Evolutionary conservation across 2,113 vertebrate genomes (phyloP).

Genomic region (Larimichthys crocea): DNA sequence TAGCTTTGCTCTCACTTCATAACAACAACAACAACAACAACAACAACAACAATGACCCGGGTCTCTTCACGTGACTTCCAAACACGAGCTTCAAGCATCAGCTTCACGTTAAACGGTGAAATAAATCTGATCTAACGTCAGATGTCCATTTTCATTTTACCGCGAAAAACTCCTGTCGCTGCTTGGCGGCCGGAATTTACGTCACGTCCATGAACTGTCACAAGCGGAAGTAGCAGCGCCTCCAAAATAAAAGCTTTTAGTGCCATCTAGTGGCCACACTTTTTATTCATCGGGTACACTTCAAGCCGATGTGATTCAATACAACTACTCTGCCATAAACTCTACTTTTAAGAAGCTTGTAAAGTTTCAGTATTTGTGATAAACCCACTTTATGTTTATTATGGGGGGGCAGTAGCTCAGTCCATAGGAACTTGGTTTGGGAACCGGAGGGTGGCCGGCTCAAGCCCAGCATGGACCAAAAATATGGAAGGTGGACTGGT

Average conservation of each 20-base stretch:
- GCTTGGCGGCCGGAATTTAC: constrained; percentile 70
- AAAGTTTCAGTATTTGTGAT: no score
- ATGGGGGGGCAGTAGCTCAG: no score
- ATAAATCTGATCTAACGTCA: not conserved
- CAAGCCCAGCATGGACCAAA: no score
- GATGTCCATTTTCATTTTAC: constrained; percentile 64
- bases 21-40: constrained; percentile 15
- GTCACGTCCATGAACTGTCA: constrained; percentile 11
- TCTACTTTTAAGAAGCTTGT: no score
- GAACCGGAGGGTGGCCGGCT: no score
- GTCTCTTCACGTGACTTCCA: fast-evolving
- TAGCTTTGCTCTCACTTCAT: constrained; percentile 28
- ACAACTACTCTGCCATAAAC: no score
- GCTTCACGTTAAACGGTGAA: fast-evolving
- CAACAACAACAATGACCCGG: not conserved
- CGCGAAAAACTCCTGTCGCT: constrained; percentile 70
- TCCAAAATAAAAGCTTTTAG: constrained; percentile 23
- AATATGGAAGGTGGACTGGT: no score
- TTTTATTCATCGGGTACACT: no score
- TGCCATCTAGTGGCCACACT: not conserved
- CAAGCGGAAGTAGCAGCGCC: constrained; percentile 8
- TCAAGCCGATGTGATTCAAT: no score
- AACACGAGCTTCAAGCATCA: fast-evolving
- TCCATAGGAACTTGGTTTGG: no score
- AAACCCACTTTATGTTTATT: no score